phyloP scores from a whole-genome alignment of 2,113 vertebrate species.

The Sakesphorus luctuosus region DNA sequence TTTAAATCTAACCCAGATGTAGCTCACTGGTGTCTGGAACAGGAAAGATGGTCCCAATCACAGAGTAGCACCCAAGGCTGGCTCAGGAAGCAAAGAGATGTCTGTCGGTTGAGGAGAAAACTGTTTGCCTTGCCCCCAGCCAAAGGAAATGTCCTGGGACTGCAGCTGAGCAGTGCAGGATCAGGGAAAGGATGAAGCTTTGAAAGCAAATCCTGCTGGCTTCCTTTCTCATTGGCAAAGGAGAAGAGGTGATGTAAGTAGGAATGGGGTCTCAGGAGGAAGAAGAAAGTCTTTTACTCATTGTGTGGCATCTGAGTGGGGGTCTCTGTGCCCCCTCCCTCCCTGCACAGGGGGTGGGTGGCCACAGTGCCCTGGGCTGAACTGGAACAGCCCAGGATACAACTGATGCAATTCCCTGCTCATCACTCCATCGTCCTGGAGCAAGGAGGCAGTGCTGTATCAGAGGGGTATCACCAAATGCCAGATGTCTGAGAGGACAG shows the following conservation, averaged over 20 bases:
- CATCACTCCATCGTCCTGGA: background rate
- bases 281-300: background rate
- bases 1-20: slow-evolving; percentile 71
- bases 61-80: slow-evolving; percentile 67
- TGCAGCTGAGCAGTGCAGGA: background rate
- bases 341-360: too few species aligned
- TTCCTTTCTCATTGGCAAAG: background rate
- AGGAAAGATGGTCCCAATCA: slow-evolving; percentile 30
- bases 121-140: slow-evolving; percentile 64
- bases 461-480: background rate
- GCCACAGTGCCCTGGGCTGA: background rate
- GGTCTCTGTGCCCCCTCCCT: background rate
- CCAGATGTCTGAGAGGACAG: background rate
- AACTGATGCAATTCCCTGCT: background rate
- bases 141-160: slow-evolving; percentile 46
- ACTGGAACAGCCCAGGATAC: background rate
- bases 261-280: background rate
- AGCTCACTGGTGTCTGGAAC: slow-evolving; percentile 21
- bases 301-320: background rate
- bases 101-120: slow-evolving; percentile 56
- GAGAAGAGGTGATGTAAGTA: background rate
- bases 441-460: background rate
- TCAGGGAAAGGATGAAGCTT: background rate
- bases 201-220: background rate
- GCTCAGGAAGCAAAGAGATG: slow-evolving; percentile 56